These are phyloP conservation scores for Orthonevra nobilis DNA, from an alignment of 2,888 invertebrate genomes.

Conservation along the genomic window DNA sequence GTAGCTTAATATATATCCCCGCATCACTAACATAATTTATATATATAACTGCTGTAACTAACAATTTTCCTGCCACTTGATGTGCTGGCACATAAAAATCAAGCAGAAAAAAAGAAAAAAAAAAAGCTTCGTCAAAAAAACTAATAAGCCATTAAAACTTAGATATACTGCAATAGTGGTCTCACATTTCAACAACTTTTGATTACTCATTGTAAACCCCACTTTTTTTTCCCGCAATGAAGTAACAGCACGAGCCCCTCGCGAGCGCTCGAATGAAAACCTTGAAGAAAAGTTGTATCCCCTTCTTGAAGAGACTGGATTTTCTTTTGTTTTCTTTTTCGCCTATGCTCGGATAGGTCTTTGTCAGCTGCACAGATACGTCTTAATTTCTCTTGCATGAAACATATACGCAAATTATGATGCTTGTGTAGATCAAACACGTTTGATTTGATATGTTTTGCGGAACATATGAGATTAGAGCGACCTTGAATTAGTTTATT, in stretches of 20 bases:
- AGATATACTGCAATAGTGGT: constrained; percentile 40
- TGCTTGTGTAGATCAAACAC: constrained; percentile 26
- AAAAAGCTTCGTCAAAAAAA: constrained; percentile 10
- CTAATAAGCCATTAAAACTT: constrained; percentile 32
- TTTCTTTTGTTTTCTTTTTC: constrained; percentile 2
- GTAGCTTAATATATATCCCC: not conserved
- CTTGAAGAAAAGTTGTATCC: constrained; percentile 33
- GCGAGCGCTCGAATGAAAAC: constrained; percentile 9
- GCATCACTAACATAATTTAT: constrained; percentile 1
- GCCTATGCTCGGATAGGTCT: not conserved
- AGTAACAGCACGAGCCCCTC: constrained; percentile 45
- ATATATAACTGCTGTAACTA: not conserved
- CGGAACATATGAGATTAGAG: constrained; percentile 32
- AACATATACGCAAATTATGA: not conserved
- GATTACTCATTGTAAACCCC: constrained; percentile 41
- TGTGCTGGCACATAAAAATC: constrained; percentile 56
- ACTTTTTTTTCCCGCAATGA: constrained; percentile 7
- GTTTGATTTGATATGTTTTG: constrained; percentile 17
- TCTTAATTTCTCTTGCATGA: not conserved
- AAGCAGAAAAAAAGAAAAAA: constrained; percentile 17
- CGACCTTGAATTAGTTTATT: constrained; percentile 42
- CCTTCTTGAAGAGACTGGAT: not conserved
- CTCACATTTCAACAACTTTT: constrained; percentile 49
- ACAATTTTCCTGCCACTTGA: constrained; percentile 26
- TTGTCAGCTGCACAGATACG: constrained; percentile 4